phyloP scores from a whole-genome alignment of 2,888 invertebrate species.

The Sinohyriopsis cumingii region DNA sequence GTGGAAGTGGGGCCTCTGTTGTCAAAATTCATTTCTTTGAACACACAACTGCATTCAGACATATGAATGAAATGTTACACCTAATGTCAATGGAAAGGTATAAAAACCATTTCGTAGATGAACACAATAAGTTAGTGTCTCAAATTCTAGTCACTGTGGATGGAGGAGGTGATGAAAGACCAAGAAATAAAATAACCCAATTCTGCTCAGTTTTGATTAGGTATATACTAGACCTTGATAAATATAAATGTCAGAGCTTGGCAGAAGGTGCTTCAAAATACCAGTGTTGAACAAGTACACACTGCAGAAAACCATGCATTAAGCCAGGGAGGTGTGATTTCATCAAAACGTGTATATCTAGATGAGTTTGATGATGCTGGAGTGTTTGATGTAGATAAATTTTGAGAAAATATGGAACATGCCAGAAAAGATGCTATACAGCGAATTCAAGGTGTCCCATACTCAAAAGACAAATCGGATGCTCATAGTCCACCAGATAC shows the following conservation, averaged over 20 bases:
- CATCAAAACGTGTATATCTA: neutral
- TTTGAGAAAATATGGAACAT: conserved; percentile 13
- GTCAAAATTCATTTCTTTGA: conserved; percentile 6
- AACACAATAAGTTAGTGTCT: conserved; percentile 4
- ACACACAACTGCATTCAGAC: conserved; percentile 1
- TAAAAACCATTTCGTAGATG: conserved; percentile 2
- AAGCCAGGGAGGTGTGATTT: conserved; percentile 12
- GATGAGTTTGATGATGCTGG: no score
- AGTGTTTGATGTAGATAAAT: conserved; percentile 5
- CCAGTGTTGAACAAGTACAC: conserved; percentile 14
- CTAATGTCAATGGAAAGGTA: conserved; percentile 1
- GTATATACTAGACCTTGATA: conserved; percentile 13
- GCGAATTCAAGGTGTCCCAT: neutral
- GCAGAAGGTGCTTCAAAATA: conserved; percentile 14
- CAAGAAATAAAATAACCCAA: conserved; percentile 9
- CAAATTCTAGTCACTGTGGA: conserved; percentile 6
- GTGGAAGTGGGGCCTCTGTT: neutral
- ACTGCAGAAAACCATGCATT: conserved; percentile 12
- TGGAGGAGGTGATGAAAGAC: conserved; percentile 11
- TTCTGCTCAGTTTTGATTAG: conserved; percentile 4
- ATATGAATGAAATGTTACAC: conserved; percentile 5
- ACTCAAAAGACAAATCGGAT: neutral
- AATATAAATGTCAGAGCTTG: conserved; percentile 7
- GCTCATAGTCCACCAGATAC: neutral
- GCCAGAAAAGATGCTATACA: conserved; percentile 7